phyloP scores from a whole-genome alignment of 2,113 vertebrate genomes.

The Colius striatus region DNA sequence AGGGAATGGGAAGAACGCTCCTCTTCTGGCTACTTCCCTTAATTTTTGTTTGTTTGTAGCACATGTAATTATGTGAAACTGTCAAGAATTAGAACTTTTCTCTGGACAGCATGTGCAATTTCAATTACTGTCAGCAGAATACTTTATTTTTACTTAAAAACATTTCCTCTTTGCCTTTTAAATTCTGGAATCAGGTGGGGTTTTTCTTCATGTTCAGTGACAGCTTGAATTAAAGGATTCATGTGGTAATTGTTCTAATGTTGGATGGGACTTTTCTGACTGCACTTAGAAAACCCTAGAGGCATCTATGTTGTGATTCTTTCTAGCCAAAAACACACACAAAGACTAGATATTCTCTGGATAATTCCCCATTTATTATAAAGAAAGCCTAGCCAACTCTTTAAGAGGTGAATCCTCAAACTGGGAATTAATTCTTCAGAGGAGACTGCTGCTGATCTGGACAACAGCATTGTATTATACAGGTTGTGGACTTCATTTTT shows the following conservation, averaged over 20 bases:
- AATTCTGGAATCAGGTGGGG: neutral
- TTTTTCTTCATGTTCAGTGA: neutral
- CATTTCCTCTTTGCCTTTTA: neutral
- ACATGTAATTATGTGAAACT: neutral
- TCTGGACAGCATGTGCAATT: neutral
- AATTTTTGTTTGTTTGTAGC: neutral
- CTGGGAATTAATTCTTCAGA: neutral
- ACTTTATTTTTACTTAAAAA: neutral
- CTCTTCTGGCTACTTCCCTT: neutral
- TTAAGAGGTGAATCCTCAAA: neutral
- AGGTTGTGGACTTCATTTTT: neutral
- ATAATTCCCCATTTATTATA: neutral
- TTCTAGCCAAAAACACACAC: neutral
- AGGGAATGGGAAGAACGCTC: no score
- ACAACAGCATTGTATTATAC: neutral
- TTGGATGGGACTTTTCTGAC: neutral
- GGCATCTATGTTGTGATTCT: neutral
- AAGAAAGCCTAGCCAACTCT: neutral
- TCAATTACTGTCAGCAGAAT: neutral
- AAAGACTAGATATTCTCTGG: neutral
- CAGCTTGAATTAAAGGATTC: neutral
- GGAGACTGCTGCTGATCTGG: neutral
- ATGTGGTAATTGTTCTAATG: neutral
- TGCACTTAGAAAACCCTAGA: neutral
- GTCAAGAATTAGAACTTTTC: neutral